Evolutionary conservation across 2,113 vertebrate species (phyloP).

Genomic region (Heteronetta atricapilla): DNA sequence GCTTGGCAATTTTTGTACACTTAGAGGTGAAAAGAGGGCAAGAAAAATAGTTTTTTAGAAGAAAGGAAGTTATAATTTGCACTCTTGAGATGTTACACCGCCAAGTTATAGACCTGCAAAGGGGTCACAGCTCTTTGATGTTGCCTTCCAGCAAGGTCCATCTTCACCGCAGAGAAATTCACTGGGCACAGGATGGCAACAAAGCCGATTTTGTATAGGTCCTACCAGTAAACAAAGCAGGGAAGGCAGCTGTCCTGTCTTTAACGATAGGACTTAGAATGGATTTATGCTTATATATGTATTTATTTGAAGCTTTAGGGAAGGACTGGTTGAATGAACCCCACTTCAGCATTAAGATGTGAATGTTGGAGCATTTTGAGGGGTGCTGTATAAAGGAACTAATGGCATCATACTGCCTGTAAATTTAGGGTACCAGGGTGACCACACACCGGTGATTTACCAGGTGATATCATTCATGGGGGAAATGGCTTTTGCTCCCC

Average conservation of each 20-base stretch:
- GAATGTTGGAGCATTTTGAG: background rate
- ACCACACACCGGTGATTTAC: rapidly evolving
- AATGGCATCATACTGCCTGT: background rate
- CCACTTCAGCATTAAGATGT: background rate
- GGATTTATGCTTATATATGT: too few relatives aligned
- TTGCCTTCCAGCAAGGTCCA: background rate
- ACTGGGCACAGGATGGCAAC: background rate
- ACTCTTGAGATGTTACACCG: background rate
- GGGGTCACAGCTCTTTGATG: background rate
- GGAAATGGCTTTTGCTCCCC: background rate
- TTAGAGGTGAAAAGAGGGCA: background rate
- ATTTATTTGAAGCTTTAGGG: background rate
- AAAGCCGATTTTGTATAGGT: background rate
- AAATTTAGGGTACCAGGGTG: background rate
- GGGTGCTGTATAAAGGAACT: background rate
- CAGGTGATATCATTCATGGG: background rate
- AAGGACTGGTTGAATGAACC: background rate
- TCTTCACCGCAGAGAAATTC: background rate
- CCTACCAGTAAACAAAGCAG: background rate
- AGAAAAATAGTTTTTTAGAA: background rate
- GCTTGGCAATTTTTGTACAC: rapidly evolving
- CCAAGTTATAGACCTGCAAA: background rate
- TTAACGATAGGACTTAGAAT: background rate
- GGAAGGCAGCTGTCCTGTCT: background rate
- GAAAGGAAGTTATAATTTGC: background rate